Conservation (phyloP, 2,113 vertebrate genomes). For the Sylvietta virens region DNA sequence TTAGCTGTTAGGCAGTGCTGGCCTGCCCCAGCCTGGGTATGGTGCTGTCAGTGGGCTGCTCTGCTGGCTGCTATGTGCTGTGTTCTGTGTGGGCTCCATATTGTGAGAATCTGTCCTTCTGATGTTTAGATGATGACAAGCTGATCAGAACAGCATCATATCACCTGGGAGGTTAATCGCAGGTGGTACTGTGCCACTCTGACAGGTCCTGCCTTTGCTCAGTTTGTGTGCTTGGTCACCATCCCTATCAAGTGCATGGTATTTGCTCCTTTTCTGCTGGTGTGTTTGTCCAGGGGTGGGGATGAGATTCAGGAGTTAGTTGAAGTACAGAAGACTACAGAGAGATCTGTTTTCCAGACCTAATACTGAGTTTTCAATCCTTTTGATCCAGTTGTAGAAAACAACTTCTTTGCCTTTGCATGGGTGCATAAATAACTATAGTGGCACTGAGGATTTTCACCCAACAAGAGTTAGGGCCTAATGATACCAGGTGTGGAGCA, state of each 20-base stretch:
- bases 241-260: background rate
- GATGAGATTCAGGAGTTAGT: background rate
- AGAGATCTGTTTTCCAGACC: background rate
- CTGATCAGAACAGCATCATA: background rate
- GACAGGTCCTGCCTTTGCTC: background rate
- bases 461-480: background rate
- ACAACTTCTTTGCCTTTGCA: background rate
- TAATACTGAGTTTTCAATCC: background rate
- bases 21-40: background rate
- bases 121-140: background rate
- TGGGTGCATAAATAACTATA: fast-evolving
- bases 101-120: background rate
- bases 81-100: fast-evolving
- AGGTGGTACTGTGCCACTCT: background rate
- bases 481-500: background rate
- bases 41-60: background rate
- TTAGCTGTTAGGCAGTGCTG: background rate
- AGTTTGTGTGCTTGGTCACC: background rate
- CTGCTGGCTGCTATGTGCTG: background rate
- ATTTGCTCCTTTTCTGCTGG: background rate
- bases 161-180: background rate
- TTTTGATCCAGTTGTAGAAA: background rate
- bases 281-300: background rate
- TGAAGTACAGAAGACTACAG: background rate
- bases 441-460: background rate